A percentile compares a stretch with the other conserved stretches of the same genome.
phyloP scores from a whole-genome alignment of 2,797 vertebrate genomes.

The Denticeps clupeoides region DNA sequence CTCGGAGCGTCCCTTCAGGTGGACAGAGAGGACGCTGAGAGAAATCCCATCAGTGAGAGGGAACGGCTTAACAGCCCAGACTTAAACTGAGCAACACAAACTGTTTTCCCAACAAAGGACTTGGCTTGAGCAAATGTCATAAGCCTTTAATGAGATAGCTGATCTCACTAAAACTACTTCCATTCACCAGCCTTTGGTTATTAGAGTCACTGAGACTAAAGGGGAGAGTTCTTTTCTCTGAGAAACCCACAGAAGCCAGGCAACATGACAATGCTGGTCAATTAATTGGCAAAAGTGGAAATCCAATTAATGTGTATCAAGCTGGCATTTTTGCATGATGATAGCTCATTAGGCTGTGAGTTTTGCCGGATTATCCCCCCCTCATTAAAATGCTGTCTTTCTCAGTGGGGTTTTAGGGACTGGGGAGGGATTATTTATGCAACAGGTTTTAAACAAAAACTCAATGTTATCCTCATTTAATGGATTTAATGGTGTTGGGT shows the following conservation, averaged over 20 bases:
- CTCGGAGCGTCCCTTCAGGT: constrained; percentile 52
- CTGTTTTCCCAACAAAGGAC: constrained; percentile 82
- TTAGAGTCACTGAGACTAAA: constrained; percentile 69
- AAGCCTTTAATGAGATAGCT: constrained; percentile 93
- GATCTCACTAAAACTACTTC: constrained; percentile 75
- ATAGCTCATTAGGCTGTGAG: constrained; percentile 73
- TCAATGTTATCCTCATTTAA: constrained; percentile 60
- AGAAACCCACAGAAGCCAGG: constrained; percentile 58
- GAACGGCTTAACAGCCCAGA: constrained; percentile 37
- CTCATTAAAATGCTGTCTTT: constrained; percentile 82
- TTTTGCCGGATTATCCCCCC: constrained; percentile 60
- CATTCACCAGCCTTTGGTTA: constrained; percentile 67
- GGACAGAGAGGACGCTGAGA: constrained; percentile 43
- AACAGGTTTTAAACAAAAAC: constrained; percentile 69
- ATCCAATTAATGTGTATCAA: constrained; percentile 90
- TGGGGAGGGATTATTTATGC: constrained; percentile 65
- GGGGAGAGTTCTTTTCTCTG: constrained; percentile 46
- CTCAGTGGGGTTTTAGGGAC: constrained; percentile 60
- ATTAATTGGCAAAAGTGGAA: constrained; percentile 86
- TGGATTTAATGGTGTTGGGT: constrained; percentile 54
- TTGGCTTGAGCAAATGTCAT: constrained; percentile 83
- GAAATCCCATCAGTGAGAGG: background rate
- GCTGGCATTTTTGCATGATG: constrained; percentile 83
- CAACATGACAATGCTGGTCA: constrained; percentile 75
- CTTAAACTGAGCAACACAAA: constrained; percentile 83